Base-by-base conservation (phyloP, 2,888 invertebrate species). In the Crossocerus cetratus region DNA sequence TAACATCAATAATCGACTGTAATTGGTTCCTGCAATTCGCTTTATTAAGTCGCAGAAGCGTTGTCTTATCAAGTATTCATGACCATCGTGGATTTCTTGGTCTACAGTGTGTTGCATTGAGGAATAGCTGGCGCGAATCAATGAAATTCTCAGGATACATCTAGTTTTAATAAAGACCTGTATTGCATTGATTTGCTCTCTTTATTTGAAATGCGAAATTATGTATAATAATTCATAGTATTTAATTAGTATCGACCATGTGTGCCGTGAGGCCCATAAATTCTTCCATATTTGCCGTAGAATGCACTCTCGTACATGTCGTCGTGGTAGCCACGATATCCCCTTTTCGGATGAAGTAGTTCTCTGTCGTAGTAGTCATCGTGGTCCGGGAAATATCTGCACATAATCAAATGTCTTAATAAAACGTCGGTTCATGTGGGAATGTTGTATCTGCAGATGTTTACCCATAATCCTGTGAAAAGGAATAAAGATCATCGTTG, bases 41-140 rank as follows among this genome's bases (percentile, higher is more conserved):
- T 56, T 63, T 45, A 21, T 57, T 59, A 62, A 80, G 72, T 80
- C 80, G 22, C 70, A 80, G 79, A 82, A 62, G 59, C 70, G 3
- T 55, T 86, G 20, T 72, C 77, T 11, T 88, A 88, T 69, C 83
- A 86, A 14, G 44, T 86, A 57, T 84, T 88, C 62, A 83, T 88
- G 79, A 66, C 77, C 11, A 66, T 75, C 2, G 63, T 88, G 76
- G 89, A 89, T 63, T 65, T 86, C 20, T 57, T 88, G 65, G 83
- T 86, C 56, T 86, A 87, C 64, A 65, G 80, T 42, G 82, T 82
- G 78, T 73, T 86, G 61, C 78, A 80, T 62, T 82, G 54, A 49
- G 16, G 8, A 80, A 14, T 8, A 18, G 22, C 18, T 56, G 62
- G 23, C 22, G 8, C 69, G 42, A 45, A 61, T 55, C 16, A 23